phyloP scores from a whole-genome alignment of 2,888 invertebrate genomes.

The Chrysomela aeneicollis region DNA sequence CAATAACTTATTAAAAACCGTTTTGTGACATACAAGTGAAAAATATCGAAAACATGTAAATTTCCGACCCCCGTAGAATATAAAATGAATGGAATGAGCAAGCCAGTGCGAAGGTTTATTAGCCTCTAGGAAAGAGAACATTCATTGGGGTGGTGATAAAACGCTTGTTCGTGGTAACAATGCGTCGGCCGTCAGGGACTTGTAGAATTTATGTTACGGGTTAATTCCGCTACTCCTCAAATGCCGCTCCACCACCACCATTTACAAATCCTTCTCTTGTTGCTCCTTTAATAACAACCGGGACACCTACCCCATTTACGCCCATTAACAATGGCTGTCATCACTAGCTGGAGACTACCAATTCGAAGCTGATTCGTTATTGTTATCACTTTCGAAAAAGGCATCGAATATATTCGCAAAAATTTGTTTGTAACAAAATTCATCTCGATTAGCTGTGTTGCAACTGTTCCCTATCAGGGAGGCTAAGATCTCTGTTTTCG shows the following conservation, averaged over 20 bases:
- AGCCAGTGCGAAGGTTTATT: conserved; percentile 60
- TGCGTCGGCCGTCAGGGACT: conserved; percentile 52
- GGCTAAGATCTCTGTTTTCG: no score
- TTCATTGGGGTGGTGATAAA: conserved; percentile 57
- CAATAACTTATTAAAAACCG: conserved; percentile 49
- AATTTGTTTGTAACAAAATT: no score
- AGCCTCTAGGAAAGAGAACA: conserved; percentile 53
- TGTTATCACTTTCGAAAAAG: neutral
- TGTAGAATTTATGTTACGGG: conserved; percentile 57
- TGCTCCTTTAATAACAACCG: conserved; percentile 26
- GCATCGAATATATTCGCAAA: no score
- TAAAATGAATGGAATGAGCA: conserved; percentile 61
- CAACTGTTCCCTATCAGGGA: no score
- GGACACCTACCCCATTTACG: conserved; percentile 31
- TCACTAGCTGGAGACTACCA: neutral
- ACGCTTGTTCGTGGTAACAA: conserved; percentile 60
- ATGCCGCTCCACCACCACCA: conserved; percentile 34
- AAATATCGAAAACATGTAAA: conserved; percentile 63
- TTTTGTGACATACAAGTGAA: conserved; percentile 61
- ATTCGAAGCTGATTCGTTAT: neutral
- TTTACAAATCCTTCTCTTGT: conserved; percentile 33
- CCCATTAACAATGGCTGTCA: conserved; percentile 16
- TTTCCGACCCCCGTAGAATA: conserved; percentile 60
- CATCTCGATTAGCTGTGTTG: no score
- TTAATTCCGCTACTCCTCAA: conserved; percentile 48